Evolutionary conservation across 2,797 vertebrate species (phyloP), one percentile per base, ranked within the genome.

Genomic region (Heteromormyrus szaboi): DNA sequence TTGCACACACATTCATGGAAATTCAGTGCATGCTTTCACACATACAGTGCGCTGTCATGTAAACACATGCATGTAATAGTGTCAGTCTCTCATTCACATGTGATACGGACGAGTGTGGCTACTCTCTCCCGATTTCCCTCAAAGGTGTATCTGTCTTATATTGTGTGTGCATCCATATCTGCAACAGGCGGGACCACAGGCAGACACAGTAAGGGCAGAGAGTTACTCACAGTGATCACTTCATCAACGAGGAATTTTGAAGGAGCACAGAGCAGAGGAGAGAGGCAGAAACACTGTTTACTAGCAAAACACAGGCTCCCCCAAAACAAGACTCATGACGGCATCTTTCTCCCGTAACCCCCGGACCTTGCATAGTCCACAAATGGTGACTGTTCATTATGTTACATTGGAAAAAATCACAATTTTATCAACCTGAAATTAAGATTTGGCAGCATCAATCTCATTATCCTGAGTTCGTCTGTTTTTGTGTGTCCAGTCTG

Each of bases 211-310:
- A 79, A 19, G n/a, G 25, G 85, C 25, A 17, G 29, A 85, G 25
- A 5, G 62, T 9, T 86, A 93, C 94, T 92, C 89, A 95, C 95
- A 3, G 93, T 95, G 2, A 96, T 91, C 65, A 96, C 95, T 96
- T 65, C 53, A 83, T 41, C 88, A 88, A 4, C 62, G 19, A 25
- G 29, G 33, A 46, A 41, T 9, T 41, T 41, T 17, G n/a, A 65
- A 22, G 59, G 14, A 48, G 22, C 56, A 59, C 37, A 68, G 59
- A 87, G 12, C 41, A 87, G 56, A 87, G 14, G 46, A 17, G 53
- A 88, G 46, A 59, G 46, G 88, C 53, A 62, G 56, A 68, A 72
- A 41, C 41, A 46, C 8, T n/a, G 17, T 79, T 89, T 54, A 86
- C 44, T 19, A 59, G 29, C 53, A 59, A 56, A 86, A 22, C 53